Base-by-base conservation (phyloP, 2,797 vertebrate genomes). In the Pipistrellus pipistrellus region DNA sequence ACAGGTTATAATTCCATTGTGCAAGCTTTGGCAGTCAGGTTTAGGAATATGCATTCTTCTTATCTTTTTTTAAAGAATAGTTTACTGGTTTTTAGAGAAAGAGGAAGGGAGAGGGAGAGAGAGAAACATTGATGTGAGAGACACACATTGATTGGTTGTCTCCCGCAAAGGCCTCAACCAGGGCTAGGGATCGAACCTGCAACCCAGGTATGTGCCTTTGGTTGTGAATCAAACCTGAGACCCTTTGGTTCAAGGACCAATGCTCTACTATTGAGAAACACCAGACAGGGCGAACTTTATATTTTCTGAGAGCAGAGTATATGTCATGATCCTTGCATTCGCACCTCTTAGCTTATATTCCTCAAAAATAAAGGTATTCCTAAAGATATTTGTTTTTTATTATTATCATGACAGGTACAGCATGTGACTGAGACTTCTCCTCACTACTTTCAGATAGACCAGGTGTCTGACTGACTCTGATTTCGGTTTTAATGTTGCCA, bases 401-500 rank as follows among this genome's bases (percentile, higher is more conserved):
- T 62, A 15, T 87, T 87, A 71, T 84, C 30, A 35, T 71, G 53
- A 83, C 69, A 88, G 8, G 46, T 35, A 80, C 5, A 88, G 4
- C n/a, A 59, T 57, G 25, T 55, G 41, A 46, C 71, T 44, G 71
- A 86, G 71, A 69, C 35, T n/a, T 68, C 32, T 35, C 10, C 53
- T 59, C 12, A 27, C 38, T 75, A 57, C 35, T 66, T 94, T n/a
- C 57, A 64, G 41, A n/a, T 72, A 86, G 69, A 73, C n/a, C 77
- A 84, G 30, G 23, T 86, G 9, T 94, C 76, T 94, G 84, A 64
- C 76, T 94, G 84, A 64, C 32, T 88, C 64, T 83, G 38, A n/a
- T 92, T 53, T 88, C 57, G 92, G 59, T 77, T 84, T 89, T 55
- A 68, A 15, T 46, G 46, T 95, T 93, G 91, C 84, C 91, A 94